phyloP scores from a whole-genome alignment of 2,888 invertebrate species.

The Coelinius sp. region DNA sequence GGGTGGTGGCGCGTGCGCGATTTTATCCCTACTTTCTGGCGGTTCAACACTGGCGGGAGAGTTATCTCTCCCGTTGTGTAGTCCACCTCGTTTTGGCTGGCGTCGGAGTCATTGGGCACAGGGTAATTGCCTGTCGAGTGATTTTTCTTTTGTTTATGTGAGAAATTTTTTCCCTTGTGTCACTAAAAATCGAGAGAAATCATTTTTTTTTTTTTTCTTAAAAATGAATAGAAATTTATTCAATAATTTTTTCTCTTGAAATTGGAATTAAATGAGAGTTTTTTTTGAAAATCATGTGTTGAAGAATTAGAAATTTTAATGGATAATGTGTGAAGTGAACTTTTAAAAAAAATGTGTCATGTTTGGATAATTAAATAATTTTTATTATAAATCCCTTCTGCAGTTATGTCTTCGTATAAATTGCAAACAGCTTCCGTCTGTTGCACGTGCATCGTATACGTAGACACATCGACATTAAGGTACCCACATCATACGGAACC shows the following conservation, averaged over 20 bases:
- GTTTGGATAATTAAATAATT: neutral
- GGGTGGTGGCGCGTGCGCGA: conserved; percentile 32
- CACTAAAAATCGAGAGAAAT: neutral
- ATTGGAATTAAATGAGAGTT: too few species aligned
- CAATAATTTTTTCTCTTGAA: neutral
- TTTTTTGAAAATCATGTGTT: too few species aligned
- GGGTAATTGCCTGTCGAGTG: neutral
- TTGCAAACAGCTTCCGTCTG: neutral
- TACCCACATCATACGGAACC: neutral
- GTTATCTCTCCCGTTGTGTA: conserved; percentile 6
- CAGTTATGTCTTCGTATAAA: neutral
- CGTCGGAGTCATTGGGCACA: conserved; percentile 17
- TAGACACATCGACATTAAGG: neutral
- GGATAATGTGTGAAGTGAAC: too few species aligned
- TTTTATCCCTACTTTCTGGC: conserved; percentile 32
- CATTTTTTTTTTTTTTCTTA: too few species aligned
- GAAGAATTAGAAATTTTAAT: too few species aligned
- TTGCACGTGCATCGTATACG: neutral
- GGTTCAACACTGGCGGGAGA: conserved; percentile 6
- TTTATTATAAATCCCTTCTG: neutral
- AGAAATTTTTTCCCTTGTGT: neutral
- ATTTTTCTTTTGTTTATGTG: neutral
- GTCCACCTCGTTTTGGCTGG: conserved; percentile 27
- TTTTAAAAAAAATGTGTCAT: neutral
- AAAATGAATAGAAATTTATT: neutral